Evolutionary conservation across 1,140 invertebrate genomes (phyloP).

Genomic region (Diploscapter pachys): DNA sequence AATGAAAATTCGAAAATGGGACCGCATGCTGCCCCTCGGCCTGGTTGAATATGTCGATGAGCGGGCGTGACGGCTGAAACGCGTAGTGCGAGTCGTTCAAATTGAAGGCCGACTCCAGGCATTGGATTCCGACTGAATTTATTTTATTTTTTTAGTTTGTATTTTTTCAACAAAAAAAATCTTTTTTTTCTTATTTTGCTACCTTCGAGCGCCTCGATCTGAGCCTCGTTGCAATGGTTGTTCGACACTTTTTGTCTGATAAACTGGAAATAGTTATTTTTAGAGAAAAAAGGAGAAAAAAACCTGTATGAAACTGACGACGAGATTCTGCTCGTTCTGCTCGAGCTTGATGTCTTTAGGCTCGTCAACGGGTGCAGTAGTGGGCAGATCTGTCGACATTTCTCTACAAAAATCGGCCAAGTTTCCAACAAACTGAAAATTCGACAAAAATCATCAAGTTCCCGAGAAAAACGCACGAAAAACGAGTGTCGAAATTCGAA

Average conservation of each 20-base stretch:
- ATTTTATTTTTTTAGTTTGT: constrained; percentile 19
- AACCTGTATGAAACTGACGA: constrained; percentile 49
- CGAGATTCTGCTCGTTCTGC: constrained; percentile 46
- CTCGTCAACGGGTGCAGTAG: no score
- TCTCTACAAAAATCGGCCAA: no score
- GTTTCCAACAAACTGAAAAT: no score
- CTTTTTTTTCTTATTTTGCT: neutral
- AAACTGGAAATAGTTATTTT: constrained; percentile 36
- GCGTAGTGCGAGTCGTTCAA: constrained; percentile 54
- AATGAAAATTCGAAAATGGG: neutral
- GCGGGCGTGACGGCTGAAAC: constrained; percentile 53
- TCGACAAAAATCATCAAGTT: no score
- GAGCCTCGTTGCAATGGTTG: constrained; percentile 52
- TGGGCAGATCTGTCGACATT: no score
- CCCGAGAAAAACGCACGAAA: no score
- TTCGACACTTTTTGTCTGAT: constrained; percentile 55
- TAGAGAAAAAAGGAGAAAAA: no score
- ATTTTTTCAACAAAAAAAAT: constrained; percentile 4
- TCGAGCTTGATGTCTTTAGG: no score
- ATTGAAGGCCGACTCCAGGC: constrained; percentile 50
- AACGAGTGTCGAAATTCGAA: no score
- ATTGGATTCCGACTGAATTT: constrained; percentile 53
- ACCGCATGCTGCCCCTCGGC: constrained; percentile 44
- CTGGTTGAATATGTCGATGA: constrained; percentile 51
- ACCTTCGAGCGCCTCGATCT: constrained; percentile 56